Percentiles rank a stretch among this genome's conserved stretches.
These are phyloP conservation scores for Thunnus maccoyii DNA, from an alignment of 2,113 vertebrate genomes.

Conservation along the genomic window DNA sequence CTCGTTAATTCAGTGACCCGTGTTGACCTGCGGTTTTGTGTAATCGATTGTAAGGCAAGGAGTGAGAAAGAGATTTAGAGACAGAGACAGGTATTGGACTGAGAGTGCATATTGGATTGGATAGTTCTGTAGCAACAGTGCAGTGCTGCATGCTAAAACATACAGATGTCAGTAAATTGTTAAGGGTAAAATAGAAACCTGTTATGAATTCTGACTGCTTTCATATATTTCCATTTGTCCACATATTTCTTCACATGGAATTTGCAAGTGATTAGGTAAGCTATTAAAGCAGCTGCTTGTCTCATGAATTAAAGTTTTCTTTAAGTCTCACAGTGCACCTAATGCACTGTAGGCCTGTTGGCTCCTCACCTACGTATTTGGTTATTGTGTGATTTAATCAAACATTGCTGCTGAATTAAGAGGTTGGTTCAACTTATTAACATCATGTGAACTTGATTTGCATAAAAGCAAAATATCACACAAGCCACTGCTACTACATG, in stretches of 20 bases:
- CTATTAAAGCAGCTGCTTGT: conserved; percentile 27
- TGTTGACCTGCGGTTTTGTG: conserved; percentile 41
- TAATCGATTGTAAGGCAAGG: conserved; percentile 36
- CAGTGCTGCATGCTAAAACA: conserved; percentile 27
- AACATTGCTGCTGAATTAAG: not conserved
- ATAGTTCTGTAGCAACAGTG: not conserved
- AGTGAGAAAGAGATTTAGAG: not conserved
- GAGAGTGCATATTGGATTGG: conserved; percentile 31
- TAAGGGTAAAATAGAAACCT: conserved; percentile 10
- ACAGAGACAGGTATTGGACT: conserved; percentile 21
- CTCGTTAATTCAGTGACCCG: conserved; percentile 42
- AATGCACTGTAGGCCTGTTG: not conserved
- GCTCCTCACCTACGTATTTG: conserved; percentile 12
- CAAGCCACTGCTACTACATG: conserved; percentile 16
- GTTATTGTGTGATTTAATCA: not conserved
- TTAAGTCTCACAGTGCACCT: not conserved
- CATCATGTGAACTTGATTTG: conserved; percentile 45
- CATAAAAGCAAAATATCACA: conserved; percentile 55
- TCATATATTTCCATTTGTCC: conserved; percentile 2
- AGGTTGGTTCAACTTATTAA: conserved; percentile 8
- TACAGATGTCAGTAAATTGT: conserved; percentile 25
- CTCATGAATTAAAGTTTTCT: conserved; percentile 11
- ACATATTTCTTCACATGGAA: conserved; percentile 13
- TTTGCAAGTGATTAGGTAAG: conserved; percentile 28
- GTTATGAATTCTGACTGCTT: conserved; percentile 1